Evolutionary conservation across 2,113 vertebrate genomes (phyloP).

Genomic region (Motacilla alba): DNA sequence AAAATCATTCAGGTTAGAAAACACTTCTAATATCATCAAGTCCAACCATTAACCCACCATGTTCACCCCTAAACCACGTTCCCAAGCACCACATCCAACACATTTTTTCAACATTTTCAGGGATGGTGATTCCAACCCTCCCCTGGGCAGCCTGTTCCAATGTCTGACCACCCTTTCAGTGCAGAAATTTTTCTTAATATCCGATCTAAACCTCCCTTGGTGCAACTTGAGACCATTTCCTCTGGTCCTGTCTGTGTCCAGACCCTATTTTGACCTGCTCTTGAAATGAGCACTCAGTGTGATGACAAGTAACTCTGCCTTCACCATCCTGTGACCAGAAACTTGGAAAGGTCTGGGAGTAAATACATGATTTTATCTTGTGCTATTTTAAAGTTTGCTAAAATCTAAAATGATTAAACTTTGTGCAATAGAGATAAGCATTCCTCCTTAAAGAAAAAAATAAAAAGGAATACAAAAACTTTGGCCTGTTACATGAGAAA

Average conservation of each 20-base stretch:
- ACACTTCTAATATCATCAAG: neutral
- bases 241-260: neutral
- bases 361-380: neutral
- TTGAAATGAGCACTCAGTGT: neutral
- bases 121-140: neutral
- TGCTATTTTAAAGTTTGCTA: neutral
- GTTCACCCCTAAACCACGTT: neutral
- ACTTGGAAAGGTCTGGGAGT: neutral
- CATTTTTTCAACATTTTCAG: neutral
- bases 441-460: neutral
- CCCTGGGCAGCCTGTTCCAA: neutral
- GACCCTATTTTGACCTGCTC: neutral
- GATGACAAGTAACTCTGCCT: neutral
- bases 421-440: neutral
- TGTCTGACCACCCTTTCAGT: neutral
- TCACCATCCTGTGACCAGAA: neutral
- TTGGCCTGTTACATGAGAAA: neutral
- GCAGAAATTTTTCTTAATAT: neutral
- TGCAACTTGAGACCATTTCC: neutral
- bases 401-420: neutral
- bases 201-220: neutral
- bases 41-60: neutral
- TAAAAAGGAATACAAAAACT: too few species aligned
- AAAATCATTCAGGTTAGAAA: neutral
- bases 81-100: neutral